Evolutionary conservation across 23 tunicate genomes (phyloP).

Genomic region (Clavelina lepadiformis): DNA sequence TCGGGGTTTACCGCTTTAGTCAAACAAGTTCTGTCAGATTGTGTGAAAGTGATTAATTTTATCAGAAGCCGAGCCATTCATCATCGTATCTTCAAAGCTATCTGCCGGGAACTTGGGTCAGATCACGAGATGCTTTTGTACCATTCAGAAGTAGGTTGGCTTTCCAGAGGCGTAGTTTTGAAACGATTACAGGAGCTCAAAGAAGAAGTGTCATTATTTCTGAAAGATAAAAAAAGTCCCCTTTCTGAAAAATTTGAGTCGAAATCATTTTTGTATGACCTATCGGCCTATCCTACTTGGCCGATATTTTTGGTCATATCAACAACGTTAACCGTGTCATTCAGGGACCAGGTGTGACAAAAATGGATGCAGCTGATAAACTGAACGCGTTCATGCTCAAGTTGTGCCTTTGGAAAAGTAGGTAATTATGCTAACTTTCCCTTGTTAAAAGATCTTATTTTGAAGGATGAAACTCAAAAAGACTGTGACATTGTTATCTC

Average conservation of each 20-base stretch:
- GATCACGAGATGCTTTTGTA: conserved; percentile 30
- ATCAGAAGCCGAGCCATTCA: conserved; percentile 12
- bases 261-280: conserved; percentile 11
- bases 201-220: conserved; percentile 5
- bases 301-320: conserved; percentile 5
- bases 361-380: conserved; percentile 12
- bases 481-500: conserved; percentile 5
- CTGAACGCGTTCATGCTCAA: conserved; percentile 15
- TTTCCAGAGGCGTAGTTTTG: conserved; percentile 19
- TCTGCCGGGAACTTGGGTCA: conserved; percentile 14
- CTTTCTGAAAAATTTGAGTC: conserved; percentile 13
- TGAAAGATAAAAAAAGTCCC: conserved; percentile 7
- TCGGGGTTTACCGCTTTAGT: conserved; percentile 33
- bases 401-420: conserved; percentile 11
- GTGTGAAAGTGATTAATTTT: conserved; percentile 25
- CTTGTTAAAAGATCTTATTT: conserved; percentile 12
- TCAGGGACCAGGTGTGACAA: conserved; percentile 15
- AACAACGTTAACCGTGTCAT: conserved; percentile 6
- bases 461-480: conserved; percentile 13
- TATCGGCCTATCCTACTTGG: conserved; percentile 20
- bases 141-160: conserved; percentile 28
- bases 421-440: conserved; percentile 16
- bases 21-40: conserved; percentile 12
- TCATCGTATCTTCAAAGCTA: conserved; percentile 14
- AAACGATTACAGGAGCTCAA: conserved; percentile 3